Evolutionary conservation across 2,797 vertebrate species (phyloP), one percentile per base, ranked within the genome.

Genomic region (Gymnocypris eckloni): DNA sequence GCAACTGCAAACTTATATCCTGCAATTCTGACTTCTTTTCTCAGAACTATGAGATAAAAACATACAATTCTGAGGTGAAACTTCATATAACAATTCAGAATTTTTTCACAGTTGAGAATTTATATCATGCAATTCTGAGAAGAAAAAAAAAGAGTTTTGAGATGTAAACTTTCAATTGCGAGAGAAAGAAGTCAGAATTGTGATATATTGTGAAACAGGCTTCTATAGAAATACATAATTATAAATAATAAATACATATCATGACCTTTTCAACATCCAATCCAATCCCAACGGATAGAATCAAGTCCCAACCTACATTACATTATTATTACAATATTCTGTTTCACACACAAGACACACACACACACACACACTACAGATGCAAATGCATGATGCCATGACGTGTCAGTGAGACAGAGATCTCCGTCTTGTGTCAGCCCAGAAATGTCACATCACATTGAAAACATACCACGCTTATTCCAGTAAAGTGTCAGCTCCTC

Each of bases 201-300:
- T 61, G n/a, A 61, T 25, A n/a, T n/a, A n/a, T n/a, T n/a, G n/a
- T n/a, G n/a, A 64, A 64, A 28, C 8, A 13, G 59, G 2, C 12
- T 28, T 28, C 25, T 10, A 64, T 15, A 64, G 15, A 39, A 56
- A 39, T 15, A 54, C 22, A 22, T 77, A 0, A 39, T 56, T 56
- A 77, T 39, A 77, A 22, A 22, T 76, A 76, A 39, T 76, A 76
- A 54, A 77, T 56, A 77, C n/a, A 77, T 56, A 77, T 39, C 52
- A 39, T 39, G 52, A n/a, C 11, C 75, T 43, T 81, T 45, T 45
- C 45, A 69, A 50, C n/a, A 69, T n/a, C 43, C 39, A 33, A 13
- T 50, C 25, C 45, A 48, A 66, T 66, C 79, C 16, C 43, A 9
- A 22, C 1, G 64, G 79, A 37, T 2, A 48, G 16, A 45, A 80